Percentiles rank a stretch among this genome's conserved stretches.
phyloP scores from a whole-genome alignment of 2,113 vertebrate species.

The Ceyx melanurus region DNA sequence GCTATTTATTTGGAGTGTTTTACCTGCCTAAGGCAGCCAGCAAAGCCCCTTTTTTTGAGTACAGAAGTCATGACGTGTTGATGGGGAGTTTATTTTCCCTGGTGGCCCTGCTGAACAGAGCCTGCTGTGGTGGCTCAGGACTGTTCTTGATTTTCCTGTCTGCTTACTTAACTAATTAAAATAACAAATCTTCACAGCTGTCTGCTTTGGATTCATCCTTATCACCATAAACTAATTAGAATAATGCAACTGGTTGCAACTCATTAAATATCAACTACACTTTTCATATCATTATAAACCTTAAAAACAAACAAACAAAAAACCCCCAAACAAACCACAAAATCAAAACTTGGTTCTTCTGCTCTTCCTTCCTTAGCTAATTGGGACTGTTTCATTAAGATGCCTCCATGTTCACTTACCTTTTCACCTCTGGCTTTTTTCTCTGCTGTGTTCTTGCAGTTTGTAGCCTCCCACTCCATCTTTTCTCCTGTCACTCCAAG shows the following conservation, averaged over 20 bases:
- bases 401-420: not conserved
- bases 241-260: conserved; percentile 59
- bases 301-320: not conserved
- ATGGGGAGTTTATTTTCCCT: conserved; percentile 6
- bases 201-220: conserved; percentile 72
- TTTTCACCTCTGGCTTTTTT: not conserved
- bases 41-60: conserved; percentile 36
- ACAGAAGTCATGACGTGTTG: not conserved
- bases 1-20: conserved; percentile 33
- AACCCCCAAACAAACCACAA: not conserved
- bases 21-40: conserved; percentile 38
- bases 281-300: conserved; percentile 11
- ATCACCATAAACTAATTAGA: conserved; percentile 78
- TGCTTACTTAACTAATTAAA: conserved; percentile 77
- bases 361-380: not conserved
- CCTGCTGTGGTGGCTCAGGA: conserved; percentile 34
- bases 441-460: not conserved
- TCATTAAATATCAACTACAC: conserved; percentile 64
- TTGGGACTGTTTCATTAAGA: not conserved
- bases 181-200: conserved; percentile 76
- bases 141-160: conserved; percentile 63
- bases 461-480: not conserved
- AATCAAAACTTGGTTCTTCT: not conserved
- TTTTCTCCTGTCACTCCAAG: not conserved
- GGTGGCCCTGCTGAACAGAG: not conserved